Evolutionary conservation across 2,888 invertebrate genomes (phyloP).

Genomic region (Onchidella celtica): DNA sequence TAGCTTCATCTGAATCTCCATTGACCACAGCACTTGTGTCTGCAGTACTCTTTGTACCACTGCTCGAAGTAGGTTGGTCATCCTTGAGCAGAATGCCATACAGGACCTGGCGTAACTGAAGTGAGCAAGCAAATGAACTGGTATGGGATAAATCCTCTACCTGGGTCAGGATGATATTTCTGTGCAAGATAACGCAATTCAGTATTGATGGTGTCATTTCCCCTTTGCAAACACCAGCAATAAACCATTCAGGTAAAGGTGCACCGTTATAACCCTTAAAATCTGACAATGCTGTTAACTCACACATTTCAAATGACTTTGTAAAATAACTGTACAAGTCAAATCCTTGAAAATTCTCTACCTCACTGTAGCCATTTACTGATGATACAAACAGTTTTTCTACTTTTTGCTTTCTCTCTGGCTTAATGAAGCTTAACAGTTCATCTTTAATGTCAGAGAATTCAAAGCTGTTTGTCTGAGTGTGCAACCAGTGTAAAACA

Average conservation of each 20-base stretch:
- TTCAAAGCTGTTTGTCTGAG: conserved; percentile 83
- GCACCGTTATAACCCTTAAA: conserved; percentile 58
- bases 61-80: conserved; percentile 28
- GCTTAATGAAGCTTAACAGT: conserved; percentile 66
- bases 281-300: neutral
- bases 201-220: conserved; percentile 86
- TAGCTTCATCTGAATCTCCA: neutral
- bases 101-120: conserved; percentile 66
- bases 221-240: conserved; percentile 84
- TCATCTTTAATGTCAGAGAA: conserved; percentile 86
- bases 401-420: conserved; percentile 60
- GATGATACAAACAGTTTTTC: conserved; percentile 66
- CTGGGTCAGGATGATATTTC: conserved; percentile 68
- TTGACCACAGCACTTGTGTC: neutral
- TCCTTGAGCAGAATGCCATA: conserved; percentile 74
- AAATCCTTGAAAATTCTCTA: conserved; percentile 53
- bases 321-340: conserved; percentile 53
- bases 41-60: neutral
- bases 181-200: conserved; percentile 73
- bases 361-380: conserved; percentile 69
- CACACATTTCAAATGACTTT: conserved; percentile 8
- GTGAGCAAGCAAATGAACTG: conserved; percentile 70
- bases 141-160: conserved; percentile 49
- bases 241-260: conserved; percentile 85
- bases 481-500: conserved; percentile 87